phyloP scores from a whole-genome alignment of 2,888 invertebrate genomes.

The Portevinia maculata region DNA sequence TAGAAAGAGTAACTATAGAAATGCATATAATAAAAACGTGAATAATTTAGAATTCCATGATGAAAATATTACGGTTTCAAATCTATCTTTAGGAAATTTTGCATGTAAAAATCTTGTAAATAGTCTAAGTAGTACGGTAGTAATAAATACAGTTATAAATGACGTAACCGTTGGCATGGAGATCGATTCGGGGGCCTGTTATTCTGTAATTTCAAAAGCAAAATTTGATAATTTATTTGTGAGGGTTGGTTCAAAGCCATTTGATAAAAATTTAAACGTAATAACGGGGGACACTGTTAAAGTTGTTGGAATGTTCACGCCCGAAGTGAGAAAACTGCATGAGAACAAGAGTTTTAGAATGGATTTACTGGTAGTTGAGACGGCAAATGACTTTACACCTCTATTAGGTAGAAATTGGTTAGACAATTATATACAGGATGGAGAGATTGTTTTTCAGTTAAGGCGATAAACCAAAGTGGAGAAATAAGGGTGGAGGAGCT shows the following conservation, averaged over 20 bases:
- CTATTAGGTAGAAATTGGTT: not conserved
- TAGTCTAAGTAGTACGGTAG: too few species aligned
- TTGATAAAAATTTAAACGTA: constrained; percentile 25
- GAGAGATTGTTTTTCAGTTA: not conserved
- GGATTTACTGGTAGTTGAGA: not conserved
- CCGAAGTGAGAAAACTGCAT: not conserved
- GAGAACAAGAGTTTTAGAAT: not conserved
- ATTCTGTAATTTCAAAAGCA: not conserved
- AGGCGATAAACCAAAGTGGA: not conserved
- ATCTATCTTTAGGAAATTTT: too few species aligned
- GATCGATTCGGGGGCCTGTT: not conserved
- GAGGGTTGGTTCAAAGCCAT: not conserved
- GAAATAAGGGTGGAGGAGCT: too few species aligned
- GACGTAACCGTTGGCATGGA: not conserved
- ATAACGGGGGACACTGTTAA: constrained; percentile 27
- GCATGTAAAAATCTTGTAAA: too few species aligned
- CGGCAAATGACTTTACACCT: not conserved
- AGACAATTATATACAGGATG: not conserved
- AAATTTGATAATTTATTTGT: not conserved
- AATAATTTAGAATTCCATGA: too few species aligned
- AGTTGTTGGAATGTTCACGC: constrained; percentile 7
- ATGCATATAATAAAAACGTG: too few species aligned
- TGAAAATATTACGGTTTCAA: too few species aligned
- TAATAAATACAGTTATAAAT: too few species aligned
- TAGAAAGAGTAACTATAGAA: too few species aligned